These are phyloP conservation scores for Eueides isabella DNA, from an alignment of 1,140 invertebrate genomes.

Conservation along the genomic window DNA sequence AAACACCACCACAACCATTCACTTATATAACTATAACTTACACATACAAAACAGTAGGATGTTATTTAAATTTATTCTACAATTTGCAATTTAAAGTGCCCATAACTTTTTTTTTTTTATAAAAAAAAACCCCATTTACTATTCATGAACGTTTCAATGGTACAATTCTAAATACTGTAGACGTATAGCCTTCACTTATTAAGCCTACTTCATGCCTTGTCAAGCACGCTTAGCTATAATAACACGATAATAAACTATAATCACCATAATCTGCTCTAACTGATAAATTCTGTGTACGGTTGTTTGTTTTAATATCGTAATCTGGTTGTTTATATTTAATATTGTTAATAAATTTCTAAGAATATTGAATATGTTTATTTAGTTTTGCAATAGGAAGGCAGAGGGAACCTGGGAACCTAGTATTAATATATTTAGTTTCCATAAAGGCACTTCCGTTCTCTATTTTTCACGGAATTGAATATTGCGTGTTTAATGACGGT, in stretches of 20 bases:
- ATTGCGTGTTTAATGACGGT: too few relatives aligned
- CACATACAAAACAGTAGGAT: too few relatives aligned
- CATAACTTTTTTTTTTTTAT: background rate
- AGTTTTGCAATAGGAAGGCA: too few relatives aligned
- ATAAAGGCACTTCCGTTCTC: too few relatives aligned
- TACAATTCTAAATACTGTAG: background rate
- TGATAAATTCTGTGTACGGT: background rate
- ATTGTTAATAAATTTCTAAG: too few relatives aligned
- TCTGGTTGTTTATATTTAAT: background rate
- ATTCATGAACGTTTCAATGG: background rate
- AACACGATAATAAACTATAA: constrained; percentile 22
- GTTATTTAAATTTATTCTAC: constrained; percentile 1
- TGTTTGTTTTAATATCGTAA: background rate
- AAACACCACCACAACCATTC: too few relatives aligned
- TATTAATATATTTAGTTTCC: too few relatives aligned
- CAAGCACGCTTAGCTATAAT: constrained; percentile 27
- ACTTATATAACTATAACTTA: too few relatives aligned
- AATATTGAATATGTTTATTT: too few relatives aligned
- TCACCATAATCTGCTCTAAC: constrained; percentile 12
- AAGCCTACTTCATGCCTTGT: constrained; percentile 29
- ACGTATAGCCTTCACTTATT: constrained; percentile 25
- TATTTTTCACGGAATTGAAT: too few relatives aligned
- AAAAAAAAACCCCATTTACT: background rate
- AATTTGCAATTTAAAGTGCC: background rate
- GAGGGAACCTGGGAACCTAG: too few relatives aligned